Conservation (phyloP, 1,140 invertebrate species). For the Leucophenga varia region DNA sequence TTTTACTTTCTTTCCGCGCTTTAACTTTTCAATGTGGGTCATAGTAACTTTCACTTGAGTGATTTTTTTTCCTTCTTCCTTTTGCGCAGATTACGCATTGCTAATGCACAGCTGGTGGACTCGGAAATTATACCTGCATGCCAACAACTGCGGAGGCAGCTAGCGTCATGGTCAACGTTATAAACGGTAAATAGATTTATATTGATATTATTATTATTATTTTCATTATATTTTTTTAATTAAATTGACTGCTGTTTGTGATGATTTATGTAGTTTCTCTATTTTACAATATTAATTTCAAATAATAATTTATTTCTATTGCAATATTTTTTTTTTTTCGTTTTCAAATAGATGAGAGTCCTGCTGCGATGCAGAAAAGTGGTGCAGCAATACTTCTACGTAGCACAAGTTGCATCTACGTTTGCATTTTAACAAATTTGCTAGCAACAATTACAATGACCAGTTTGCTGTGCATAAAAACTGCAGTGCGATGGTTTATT, state of each 20-base stretch:
- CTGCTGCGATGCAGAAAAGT: constrained; percentile 83
- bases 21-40: neutral
- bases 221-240: no score
- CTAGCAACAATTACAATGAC: no score
- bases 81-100: constrained; percentile 67
- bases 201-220: neutral
- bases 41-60: neutral
- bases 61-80: constrained; percentile 11
- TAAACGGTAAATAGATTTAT: constrained; percentile 70
- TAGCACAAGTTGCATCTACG: no score
- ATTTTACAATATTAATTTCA: neutral
- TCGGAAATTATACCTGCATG: constrained; percentile 84
- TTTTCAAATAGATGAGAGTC: constrained; percentile 72
- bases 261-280: neutral
- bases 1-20: no score
- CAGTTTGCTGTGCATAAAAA: constrained; percentile 5
- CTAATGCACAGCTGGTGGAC: constrained; percentile 70
- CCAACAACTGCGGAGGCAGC: constrained; percentile 78
- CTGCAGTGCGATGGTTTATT: constrained; percentile 37
- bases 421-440: no score
- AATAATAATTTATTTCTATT: constrained; percentile 1
- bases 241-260: no score
- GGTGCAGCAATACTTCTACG: no score
- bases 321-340: constrained; percentile 1
- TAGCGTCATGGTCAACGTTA: constrained; percentile 84